Evolutionary conservation across 2,797 vertebrate species (phyloP), one percentile per base, ranked within the genome.

Genomic region (Masticophis lateralis): DNA sequence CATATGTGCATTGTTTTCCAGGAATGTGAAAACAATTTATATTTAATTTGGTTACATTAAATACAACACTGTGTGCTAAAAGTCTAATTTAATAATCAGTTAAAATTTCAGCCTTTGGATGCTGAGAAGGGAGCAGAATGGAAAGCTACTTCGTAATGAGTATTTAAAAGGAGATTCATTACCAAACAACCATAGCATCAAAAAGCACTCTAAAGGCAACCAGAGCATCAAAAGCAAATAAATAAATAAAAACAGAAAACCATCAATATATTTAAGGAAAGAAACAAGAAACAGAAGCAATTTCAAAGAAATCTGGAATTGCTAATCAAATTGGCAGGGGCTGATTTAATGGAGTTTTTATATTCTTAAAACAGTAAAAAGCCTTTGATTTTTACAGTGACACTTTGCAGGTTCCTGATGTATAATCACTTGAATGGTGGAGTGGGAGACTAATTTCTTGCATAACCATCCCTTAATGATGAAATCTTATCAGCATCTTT

Each of bases 321-420:
- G 92, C 87, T 97, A 97, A 97, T 97, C 90, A 95, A 96, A 97
- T 97, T 97, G 94, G 57, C 89, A 74, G 91, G 90, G 92, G 79
- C 90, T n/a, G 53, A 94, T 94, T 96, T 97, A 97, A 97, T 97
- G 95, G 94, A 92, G 93, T 94, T 96, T 86, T 93, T 94, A 56
- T 87, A 93, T 93, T 97, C 94, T 94, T 96, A 94, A 94, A 93
- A 91, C 88, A 93, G 94, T 94, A 95, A 95, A 91, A 92, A 88
- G 95, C 95, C 97, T 97, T 97, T 97, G 96, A 97, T 97, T 97
- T 95, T 97, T 97, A 93, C 91, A 93, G 92, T 96, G 95, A 97
- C 93, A 96, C 94, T 96, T 94, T 94, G 95, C 97, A 97, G 97
- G 94, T 63, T 91, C 47, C 95, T 96, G 95, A 95, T 95, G 0